A percentile compares a stretch with the other conserved stretches of the same genome.
Conservation (phyloP, 2,888 invertebrate genomes). For the Odontomyia ornata region DNA sequence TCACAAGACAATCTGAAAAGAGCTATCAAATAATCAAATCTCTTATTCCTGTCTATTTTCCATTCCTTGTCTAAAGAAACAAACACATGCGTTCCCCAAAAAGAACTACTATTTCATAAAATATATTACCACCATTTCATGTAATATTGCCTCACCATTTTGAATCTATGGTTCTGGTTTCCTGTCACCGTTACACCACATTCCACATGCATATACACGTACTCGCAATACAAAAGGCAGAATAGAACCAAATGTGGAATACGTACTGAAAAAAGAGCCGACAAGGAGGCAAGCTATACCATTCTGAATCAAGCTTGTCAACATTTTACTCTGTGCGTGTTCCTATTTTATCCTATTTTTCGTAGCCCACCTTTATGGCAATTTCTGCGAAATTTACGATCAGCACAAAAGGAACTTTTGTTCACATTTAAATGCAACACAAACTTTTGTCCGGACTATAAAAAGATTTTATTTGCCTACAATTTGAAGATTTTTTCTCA, state of each 20-base stretch:
- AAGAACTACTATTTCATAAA: slow-evolving; percentile 26
- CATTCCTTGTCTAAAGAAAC: background rate
- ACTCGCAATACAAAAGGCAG: slow-evolving; percentile 14
- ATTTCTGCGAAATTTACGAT: slow-evolving; percentile 47
- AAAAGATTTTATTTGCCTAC: slow-evolving; percentile 50
- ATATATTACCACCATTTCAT: slow-evolving; percentile 25
- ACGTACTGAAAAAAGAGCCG: background rate
- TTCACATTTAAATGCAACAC: slow-evolving; percentile 50
- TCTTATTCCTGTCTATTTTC: too few relatives aligned
- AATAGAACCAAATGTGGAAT: slow-evolving; percentile 9
- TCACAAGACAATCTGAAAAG: too few relatives aligned
- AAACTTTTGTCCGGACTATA: slow-evolving; percentile 48
- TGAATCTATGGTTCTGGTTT: slow-evolving; percentile 43
- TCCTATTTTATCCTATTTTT: slow-evolving; percentile 31
- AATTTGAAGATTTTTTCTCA: slow-evolving; percentile 46
- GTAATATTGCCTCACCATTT: slow-evolving; percentile 5
- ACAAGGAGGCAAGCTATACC: slow-evolving; percentile 18
- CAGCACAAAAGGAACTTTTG: slow-evolving; percentile 41
- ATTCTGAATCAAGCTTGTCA: slow-evolving; percentile 37
- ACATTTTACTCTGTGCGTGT: slow-evolving; percentile 38
- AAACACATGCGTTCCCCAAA: background rate
- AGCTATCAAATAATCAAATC: too few relatives aligned
- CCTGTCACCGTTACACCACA: slow-evolving; percentile 44
- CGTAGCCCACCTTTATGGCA: slow-evolving; percentile 47
- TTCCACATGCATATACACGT: slow-evolving; percentile 28